These are phyloP conservation scores for Phenganax stokvisi DNA, from an alignment of 92 coral and sea anemone species.

Conservation along the genomic window DNA sequence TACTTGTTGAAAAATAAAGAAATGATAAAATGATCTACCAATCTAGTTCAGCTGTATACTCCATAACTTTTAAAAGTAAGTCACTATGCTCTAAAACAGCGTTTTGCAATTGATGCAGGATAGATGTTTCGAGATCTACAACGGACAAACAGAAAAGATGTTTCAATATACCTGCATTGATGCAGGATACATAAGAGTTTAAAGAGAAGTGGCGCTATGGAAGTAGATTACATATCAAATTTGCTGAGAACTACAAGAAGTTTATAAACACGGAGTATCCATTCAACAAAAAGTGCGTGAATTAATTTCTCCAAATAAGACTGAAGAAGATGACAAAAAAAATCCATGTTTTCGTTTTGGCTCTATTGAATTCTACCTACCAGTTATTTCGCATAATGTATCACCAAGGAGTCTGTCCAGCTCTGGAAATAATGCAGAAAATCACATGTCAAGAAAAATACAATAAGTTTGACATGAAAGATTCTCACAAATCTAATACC, in stretches of 20 bases:
- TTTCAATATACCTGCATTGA: too few species aligned
- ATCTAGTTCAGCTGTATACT: conserved; percentile 91
- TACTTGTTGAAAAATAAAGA: too few species aligned
- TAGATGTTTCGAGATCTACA: conserved; percentile 90
- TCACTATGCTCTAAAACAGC: conserved; percentile 75
- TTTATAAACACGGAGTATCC: too few species aligned
- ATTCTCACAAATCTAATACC: conserved; percentile 46
- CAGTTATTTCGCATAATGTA: conserved; percentile 96
- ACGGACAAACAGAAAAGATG: not conserved
- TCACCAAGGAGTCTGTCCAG: conserved; percentile 91
- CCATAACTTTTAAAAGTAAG: conserved; percentile 79
- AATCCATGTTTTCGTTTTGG: not conserved
- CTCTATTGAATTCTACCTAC: conserved; percentile 30
- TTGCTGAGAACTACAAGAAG: too few species aligned
- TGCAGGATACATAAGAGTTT: too few species aligned
- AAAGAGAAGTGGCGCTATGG: too few species aligned
- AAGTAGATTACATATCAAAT: not conserved
- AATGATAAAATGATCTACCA: conserved; percentile 54
- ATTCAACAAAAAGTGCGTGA: too few species aligned
- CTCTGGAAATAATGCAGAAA: conserved; percentile 44
- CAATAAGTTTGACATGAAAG: not conserved
- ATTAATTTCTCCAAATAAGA: too few species aligned
- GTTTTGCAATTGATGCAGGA: conserved; percentile 89
- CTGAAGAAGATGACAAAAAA: too few species aligned
- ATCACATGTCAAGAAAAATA: not conserved